phyloP scores from a whole-genome alignment of 2,113 vertebrate species.

The Alligator mississippiensis region DNA sequence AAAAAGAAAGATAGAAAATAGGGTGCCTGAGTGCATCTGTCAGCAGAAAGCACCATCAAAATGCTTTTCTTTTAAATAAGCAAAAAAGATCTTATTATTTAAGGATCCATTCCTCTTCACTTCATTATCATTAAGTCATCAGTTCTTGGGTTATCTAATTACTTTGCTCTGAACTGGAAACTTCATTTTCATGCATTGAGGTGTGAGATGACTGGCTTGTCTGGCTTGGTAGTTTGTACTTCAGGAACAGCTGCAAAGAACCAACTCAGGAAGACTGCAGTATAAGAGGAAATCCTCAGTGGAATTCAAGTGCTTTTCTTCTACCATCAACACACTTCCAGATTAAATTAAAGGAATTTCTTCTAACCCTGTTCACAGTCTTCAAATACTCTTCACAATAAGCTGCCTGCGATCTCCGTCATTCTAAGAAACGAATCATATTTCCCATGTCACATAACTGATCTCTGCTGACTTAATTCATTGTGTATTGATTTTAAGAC shows the following conservation, averaged over 20 bases:
- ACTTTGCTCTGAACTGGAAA: conserved; percentile 31
- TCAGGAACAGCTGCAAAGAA: conserved; percentile 53
- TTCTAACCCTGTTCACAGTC: conserved; percentile 34
- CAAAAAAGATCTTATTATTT: conserved; percentile 53
- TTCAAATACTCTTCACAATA: conserved; percentile 51
- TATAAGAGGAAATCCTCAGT: conserved; percentile 54
- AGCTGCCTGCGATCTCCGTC: conserved; percentile 67
- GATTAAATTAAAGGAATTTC: conserved; percentile 72
- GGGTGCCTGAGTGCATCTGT: conserved; percentile 35
- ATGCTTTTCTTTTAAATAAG: conserved; percentile 49
- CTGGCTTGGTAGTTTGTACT: conserved; percentile 43
- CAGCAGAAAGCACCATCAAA: conserved; percentile 53
- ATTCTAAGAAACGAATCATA: conserved; percentile 74
- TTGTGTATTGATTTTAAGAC: conserved; percentile 74
- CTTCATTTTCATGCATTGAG: conserved; percentile 53
- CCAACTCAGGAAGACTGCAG: not conserved
- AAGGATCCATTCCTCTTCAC: conserved; percentile 53
- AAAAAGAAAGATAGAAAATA: conserved; percentile 32
- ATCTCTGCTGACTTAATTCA: conserved; percentile 78
- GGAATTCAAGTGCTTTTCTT: conserved; percentile 60
- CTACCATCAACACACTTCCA: conserved; percentile 65
- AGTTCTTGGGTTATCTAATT: conserved; percentile 66
- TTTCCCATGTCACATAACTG: conserved; percentile 57
- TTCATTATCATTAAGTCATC: conserved; percentile 10
- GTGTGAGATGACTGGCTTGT: conserved; percentile 39